Evolutionary conservation across 2,113 vertebrate genomes (phyloP).

Genomic region (Pterocles burchelli): DNA sequence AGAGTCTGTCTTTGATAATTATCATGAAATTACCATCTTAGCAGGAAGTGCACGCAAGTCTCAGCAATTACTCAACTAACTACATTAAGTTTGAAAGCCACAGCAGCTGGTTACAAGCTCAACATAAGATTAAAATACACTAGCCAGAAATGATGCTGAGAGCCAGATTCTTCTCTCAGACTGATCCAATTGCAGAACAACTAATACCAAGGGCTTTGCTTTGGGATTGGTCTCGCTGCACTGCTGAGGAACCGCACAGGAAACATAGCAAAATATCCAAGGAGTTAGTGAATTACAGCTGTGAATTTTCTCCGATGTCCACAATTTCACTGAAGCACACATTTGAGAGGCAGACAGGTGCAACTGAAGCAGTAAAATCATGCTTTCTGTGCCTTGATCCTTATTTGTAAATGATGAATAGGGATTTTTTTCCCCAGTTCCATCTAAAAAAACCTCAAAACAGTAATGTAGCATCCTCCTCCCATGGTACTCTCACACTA

Average conservation of each 20-base stretch:
- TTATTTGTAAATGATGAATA: neutral
- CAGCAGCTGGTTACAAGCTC: slow-evolving; percentile 40
- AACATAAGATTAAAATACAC: neutral
- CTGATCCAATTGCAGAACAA: neutral
- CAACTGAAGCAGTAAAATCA: neutral
- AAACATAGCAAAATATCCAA: neutral
- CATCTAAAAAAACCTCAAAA: neutral
- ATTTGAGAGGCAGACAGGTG: neutral
- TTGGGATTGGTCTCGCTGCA: neutral
- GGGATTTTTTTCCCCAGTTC: neutral
- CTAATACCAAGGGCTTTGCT: neutral
- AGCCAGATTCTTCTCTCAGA: neutral
- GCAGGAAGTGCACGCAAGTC: slow-evolving; percentile 52
- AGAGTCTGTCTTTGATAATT: slow-evolving; percentile 51
- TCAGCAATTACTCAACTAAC: slow-evolving; percentile 60
- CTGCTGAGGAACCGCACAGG: neutral
- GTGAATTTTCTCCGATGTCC: neutral
- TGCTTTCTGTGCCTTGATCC: neutral
- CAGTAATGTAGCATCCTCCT: neutral
- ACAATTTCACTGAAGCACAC: neutral
- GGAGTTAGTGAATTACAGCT: neutral
- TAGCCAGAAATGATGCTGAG: neutral
- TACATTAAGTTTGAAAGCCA: slow-evolving; percentile 41
- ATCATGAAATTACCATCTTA: slow-evolving; percentile 35
- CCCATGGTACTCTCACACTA: neutral